Evolutionary conservation across 2,797 vertebrate species (phyloP).

Genomic region (Pseudomugil tenellus): DNA sequence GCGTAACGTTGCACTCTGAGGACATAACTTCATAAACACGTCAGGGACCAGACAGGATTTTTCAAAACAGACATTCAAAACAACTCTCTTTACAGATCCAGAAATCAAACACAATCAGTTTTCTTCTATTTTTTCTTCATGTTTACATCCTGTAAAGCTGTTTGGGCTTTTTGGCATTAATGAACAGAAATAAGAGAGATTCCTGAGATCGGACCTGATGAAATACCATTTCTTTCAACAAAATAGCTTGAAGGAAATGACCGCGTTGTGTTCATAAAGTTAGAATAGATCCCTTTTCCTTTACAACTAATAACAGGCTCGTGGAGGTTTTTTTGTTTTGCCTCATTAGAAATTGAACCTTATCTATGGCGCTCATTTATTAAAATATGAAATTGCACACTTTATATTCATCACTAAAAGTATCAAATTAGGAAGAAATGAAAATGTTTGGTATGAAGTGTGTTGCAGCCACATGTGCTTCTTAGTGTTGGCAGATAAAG

Average conservation of each 20-base stretch:
- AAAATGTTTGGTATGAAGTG: slow-evolving; percentile 21
- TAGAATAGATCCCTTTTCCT: not conserved
- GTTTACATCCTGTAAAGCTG: slow-evolving; percentile 1
- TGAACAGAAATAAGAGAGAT: not conserved
- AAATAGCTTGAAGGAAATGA: not conserved
- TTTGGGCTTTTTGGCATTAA: slow-evolving; percentile 33
- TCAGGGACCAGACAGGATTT: slow-evolving; percentile 52
- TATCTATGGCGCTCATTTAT: slow-evolving; percentile 22
- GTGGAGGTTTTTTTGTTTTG: slow-evolving; percentile 2
- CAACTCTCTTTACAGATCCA: slow-evolving; percentile 18
- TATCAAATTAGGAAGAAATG: slow-evolving; percentile 6
- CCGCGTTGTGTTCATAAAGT: slow-evolving; percentile 27
- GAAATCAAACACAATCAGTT: not conserved
- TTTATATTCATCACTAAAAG: slow-evolving; percentile 32
- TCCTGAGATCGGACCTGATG: not conserved
- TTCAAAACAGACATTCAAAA: slow-evolving; percentile 26
- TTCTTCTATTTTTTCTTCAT: not conserved
- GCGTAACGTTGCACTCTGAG: slow-evolving; percentile 25
- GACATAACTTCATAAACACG: slow-evolving; percentile 13
- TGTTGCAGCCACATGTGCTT: slow-evolving; percentile 9
- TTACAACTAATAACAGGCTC: slow-evolving; percentile 7
- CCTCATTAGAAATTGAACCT: slow-evolving; percentile 18
- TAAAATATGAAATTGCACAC: slow-evolving; percentile 34
- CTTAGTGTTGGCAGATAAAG: slow-evolving; percentile 20
- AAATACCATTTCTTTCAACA: too few relatives aligned